Evolutionary conservation across 64 coral and sea anemone species (phyloP).

Genomic region (Pocillopora verrucosa): DNA sequence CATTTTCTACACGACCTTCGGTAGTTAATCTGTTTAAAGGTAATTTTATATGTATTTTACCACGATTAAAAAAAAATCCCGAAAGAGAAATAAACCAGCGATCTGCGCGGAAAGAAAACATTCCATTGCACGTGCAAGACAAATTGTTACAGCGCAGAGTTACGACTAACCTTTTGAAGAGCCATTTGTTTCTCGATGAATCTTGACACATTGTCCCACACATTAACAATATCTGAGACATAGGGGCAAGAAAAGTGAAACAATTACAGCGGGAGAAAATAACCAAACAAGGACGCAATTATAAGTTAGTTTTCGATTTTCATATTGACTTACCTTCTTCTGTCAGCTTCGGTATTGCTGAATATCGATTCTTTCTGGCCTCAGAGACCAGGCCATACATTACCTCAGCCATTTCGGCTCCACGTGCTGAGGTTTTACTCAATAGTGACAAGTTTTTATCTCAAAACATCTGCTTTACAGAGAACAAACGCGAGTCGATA

Average conservation of each 20-base stretch:
- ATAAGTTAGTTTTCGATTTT: background rate
- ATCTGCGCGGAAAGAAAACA: background rate
- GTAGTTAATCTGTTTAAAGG: background rate
- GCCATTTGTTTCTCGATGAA: constrained; percentile 91
- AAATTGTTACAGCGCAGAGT: background rate
- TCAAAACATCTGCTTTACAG: background rate
- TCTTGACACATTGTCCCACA: constrained; percentile 92
- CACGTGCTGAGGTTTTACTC: background rate
- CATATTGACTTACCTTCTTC: constrained; percentile 77
- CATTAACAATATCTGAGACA: constrained; percentile 86
- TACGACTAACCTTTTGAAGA: constrained; percentile 81
- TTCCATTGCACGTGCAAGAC: constrained; percentile 57
- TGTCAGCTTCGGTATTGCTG: constrained; percentile 91
- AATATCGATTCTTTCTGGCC: constrained; percentile 89
- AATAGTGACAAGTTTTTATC: background rate
- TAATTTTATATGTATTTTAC: background rate
- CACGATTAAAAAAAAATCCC: background rate
- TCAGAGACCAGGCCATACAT: constrained; percentile 87
- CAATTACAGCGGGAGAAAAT: constrained; percentile 24
- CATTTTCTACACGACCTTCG: background rate
- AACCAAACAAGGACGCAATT: constrained; percentile 11
- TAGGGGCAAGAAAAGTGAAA: background rate
- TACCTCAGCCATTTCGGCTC: constrained; percentile 90
- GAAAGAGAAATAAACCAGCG: background rate
- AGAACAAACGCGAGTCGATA: background rate